Base-by-base conservation (phyloP, 2,113 vertebrate species). In the Rhynchopsitta pachyrhyncha region DNA sequence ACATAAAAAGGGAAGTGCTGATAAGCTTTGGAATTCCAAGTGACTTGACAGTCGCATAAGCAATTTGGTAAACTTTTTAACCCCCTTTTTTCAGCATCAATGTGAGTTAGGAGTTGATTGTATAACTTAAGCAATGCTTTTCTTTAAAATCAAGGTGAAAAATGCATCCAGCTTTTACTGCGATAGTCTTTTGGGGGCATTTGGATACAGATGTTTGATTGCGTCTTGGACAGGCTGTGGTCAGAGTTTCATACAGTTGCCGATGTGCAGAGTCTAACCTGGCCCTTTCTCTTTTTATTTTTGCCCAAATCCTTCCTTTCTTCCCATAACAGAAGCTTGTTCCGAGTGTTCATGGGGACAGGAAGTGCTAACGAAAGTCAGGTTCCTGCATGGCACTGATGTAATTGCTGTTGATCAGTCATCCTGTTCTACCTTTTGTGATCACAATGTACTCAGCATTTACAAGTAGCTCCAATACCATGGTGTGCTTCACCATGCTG, bases 291-390 rank as follows among this genome's bases (percentile, higher is more conserved):
- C 25, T 59, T 25, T 86, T 67, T 50, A 37, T 37, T 80, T 89
- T 71, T 82, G 28, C 29, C 29, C 44, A 64, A 82, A 87, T 86
- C 10, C 8, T 23, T 27, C 57, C 55, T 53, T 84, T 79, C 49
- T 10, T 12, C 67, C 29, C 33, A 22, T 41, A 84, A 77, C 47
- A 90, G 82, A 75, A 84, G 59, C 15, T 77, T 88, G 88, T 93
- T 96, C 75, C 86, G 44, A 75, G 66, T 70, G 76, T 46, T 90
- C 81, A 70, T 83, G 49, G 88, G 68, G 31, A 76, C 74, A 90
- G 96, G 92, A 97, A 96, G 88, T 90, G 95, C 80, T 94, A 91
- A 89, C 0, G 46, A 73, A 70, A 94, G 46, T 29, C 35, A 82
- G 69, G 82, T 97, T 97, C 82, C 93, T 95, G 62, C 47, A 59